phyloP scores from a whole-genome alignment of 2,888 invertebrate genomes.

The Ormyrus nitidulus region DNA sequence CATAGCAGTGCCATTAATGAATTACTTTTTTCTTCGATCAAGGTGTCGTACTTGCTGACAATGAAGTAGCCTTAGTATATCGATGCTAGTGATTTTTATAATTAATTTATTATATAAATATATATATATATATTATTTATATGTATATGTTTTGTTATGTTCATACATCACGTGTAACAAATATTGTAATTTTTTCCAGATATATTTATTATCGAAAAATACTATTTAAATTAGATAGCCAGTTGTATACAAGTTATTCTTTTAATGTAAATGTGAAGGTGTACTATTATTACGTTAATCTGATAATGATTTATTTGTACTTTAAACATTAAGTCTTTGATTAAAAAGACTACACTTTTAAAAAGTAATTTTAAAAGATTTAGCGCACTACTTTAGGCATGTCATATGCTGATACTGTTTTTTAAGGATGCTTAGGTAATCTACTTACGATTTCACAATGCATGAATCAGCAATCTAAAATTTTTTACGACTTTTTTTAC shows the following conservation, averaged over 20 bases:
- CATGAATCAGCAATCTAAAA: constrained; percentile 54
- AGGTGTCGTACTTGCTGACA: constrained; percentile 56
- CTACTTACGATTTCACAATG: constrained; percentile 55
- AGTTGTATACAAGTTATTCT: constrained; percentile 58
- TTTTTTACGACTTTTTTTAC: constrained; percentile 57
- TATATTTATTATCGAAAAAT: constrained; percentile 56
- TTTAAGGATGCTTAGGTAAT: constrained; percentile 55
- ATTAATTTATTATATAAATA: constrained; percentile 58
- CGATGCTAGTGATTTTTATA: constrained; percentile 59
- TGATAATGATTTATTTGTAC: constrained; percentile 53
- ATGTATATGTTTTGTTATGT: constrained; percentile 57
- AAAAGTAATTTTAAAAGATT: constrained; percentile 54
- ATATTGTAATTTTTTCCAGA: constrained; percentile 55
- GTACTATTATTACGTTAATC: constrained; percentile 54
- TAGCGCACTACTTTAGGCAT: constrained; percentile 52
- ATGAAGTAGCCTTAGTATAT: constrained; percentile 57
- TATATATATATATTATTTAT: constrained; percentile 53
- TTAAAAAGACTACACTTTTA: constrained; percentile 49
- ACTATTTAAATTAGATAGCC: constrained; percentile 55
- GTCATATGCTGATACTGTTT: constrained; percentile 53
- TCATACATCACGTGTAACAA: constrained; percentile 57
- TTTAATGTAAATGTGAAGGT: constrained; percentile 57
- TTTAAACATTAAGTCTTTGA: constrained; percentile 49
- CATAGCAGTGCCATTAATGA: constrained; percentile 56
- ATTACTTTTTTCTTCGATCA: constrained; percentile 50